Evolutionary conservation across 2,888 invertebrate species (phyloP).

Genomic region (Eulithis testata): DNA sequence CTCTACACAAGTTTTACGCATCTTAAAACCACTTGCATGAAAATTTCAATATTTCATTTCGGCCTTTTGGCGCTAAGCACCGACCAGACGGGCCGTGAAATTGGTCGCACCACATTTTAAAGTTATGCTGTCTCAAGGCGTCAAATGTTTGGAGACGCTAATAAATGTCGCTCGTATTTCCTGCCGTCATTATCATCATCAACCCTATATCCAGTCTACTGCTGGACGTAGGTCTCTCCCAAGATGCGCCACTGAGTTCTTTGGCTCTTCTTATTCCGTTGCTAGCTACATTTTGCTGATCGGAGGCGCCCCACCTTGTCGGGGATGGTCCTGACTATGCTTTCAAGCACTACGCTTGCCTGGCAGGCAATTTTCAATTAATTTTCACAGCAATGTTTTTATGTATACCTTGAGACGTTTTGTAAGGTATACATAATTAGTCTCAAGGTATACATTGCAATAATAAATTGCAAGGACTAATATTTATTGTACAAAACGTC

Average conservation of each 20-base stretch:
- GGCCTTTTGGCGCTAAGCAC: conserved; percentile 60
- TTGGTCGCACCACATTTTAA: conserved; percentile 74
- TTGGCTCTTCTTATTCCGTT: too few species aligned
- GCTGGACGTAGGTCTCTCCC: too few species aligned
- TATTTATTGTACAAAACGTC: too few species aligned
- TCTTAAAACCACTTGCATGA: conserved; percentile 49
- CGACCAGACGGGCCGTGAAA: conserved; percentile 69
- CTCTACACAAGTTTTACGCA: background rate
- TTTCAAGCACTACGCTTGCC: too few species aligned
- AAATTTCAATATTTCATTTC: conserved; percentile 71
- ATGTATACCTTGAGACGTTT: background rate
- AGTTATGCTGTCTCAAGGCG: conserved; percentile 42
- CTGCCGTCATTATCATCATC: background rate
- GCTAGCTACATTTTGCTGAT: too few species aligned
- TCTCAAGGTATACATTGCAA: too few species aligned
- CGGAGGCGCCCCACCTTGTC: too few species aligned
- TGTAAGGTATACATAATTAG: too few species aligned
- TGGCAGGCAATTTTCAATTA: conserved; percentile 5
- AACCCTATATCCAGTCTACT: too few species aligned
- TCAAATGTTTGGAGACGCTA: conserved; percentile 21
- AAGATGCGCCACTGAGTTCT: too few species aligned
- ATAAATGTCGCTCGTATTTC: conserved; percentile 20
- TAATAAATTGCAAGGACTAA: too few species aligned
- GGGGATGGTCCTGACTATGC: too few species aligned
- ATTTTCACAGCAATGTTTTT: background rate